phyloP scores from a whole-genome alignment of 2,888 invertebrate species.

The Steinernema hermaphroditum region DNA sequence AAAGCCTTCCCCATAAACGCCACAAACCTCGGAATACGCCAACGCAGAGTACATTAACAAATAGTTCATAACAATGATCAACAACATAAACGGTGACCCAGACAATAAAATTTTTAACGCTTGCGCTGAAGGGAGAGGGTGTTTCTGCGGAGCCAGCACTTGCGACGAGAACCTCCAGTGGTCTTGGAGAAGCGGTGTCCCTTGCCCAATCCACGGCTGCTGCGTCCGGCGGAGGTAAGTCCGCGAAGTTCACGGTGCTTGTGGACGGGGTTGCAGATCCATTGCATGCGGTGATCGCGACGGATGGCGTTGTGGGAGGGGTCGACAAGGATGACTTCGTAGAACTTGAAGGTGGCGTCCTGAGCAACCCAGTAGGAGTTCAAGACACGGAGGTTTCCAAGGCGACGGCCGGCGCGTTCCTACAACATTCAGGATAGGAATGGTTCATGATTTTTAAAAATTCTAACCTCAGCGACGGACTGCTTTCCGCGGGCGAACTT shows the following conservation, averaged over 20 bases:
- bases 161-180: conserved; percentile 91
- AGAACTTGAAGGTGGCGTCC: conserved; percentile 98
- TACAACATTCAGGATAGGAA: conserved; percentile 69
- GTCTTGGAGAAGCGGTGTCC: conserved; percentile 89
- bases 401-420: conserved; percentile 95
- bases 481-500: conserved; percentile 93
- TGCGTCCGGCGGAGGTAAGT: conserved; percentile 91
- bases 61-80: conserved; percentile 12
- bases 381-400: conserved; percentile 89
- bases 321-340: conserved; percentile 72
- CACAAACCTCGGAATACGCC: no score
- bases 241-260: conserved; percentile 98
- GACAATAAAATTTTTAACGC: conserved; percentile 70
- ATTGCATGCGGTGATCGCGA: conserved; percentile 91
- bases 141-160: conserved; percentile 92
- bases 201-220: conserved; percentile 74
- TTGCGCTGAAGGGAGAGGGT: conserved; percentile 91
- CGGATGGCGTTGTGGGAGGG: conserved; percentile 76
- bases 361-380: conserved; percentile 99
- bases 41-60: conserved; percentile 4
- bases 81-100: conserved; percentile 13
- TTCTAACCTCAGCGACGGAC: conserved; percentile 92
- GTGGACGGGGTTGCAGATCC: conserved; percentile 94
- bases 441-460: no score
- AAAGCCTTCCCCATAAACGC: no score